Evolutionary conservation across 2,113 vertebrate species (phyloP).

Genomic region (Tachysurus vachellii): DNA sequence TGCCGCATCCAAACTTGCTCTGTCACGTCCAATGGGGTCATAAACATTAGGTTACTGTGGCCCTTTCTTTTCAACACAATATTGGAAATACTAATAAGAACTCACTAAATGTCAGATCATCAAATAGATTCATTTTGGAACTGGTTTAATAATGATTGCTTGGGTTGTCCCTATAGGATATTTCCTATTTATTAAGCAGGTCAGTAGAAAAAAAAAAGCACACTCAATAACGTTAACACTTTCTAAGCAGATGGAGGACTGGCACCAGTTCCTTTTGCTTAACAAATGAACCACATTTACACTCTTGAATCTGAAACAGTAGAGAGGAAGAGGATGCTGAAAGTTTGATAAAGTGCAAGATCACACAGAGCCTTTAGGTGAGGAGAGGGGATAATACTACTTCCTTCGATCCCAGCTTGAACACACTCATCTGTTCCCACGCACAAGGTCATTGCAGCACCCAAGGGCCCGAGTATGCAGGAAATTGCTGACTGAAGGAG

Average conservation of each 20-base stretch:
- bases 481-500: constrained; percentile 61
- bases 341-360: constrained; percentile 35
- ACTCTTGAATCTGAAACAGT: neutral
- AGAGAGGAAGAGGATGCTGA: constrained; percentile 10
- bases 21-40: neutral
- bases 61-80: constrained; percentile 5
- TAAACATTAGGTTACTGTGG: constrained; percentile 34
- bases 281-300: neutral
- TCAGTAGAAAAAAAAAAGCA: neutral
- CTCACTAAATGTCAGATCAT: constrained; percentile 26
- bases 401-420: constrained; percentile 1
- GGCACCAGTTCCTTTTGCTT: neutral
- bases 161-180: neutral
- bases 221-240: neutral
- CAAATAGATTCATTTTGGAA: neutral
- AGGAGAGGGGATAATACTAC: constrained; percentile 1
- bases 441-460: constrained; percentile 47
- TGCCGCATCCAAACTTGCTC: constrained; percentile 5
- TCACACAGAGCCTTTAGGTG: constrained; percentile 7
- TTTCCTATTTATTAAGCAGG: neutral
- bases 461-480: constrained; percentile 32
- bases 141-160: neutral
- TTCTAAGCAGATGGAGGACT: neutral
- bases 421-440: constrained; percentile 41
- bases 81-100: constrained; percentile 24